These are phyloP conservation scores for Cossypha dichroa DNA, from an alignment of 2,797 vertebrate genomes.

Conservation along the genomic window DNA sequence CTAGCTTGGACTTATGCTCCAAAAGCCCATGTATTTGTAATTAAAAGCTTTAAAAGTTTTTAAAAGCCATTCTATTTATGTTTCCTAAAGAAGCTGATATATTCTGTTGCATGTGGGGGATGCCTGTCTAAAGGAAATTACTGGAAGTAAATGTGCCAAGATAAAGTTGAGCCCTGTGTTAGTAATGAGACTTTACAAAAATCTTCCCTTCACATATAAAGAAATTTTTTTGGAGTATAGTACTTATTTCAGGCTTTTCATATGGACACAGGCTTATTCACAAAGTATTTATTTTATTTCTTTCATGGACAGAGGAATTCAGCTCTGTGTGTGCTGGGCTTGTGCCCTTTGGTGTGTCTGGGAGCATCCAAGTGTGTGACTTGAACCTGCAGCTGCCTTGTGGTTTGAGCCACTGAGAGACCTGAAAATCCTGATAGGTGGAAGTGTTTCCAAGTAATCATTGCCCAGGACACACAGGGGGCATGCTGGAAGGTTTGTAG, in stretches of 20 bases:
- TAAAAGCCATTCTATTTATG: background rate
- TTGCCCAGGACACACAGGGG: background rate
- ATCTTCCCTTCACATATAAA: background rate
- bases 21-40: background rate
- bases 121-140: background rate
- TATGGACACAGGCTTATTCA: background rate
- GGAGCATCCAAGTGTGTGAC: background rate
- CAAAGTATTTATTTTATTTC: background rate
- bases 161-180: background rate
- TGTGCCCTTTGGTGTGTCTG: background rate
- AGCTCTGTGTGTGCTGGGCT: background rate
- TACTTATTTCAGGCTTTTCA: background rate
- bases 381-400: background rate
- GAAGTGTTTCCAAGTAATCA: background rate
- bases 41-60: background rate
- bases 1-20: background rate
- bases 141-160: background rate
- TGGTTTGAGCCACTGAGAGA: background rate
- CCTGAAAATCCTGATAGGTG: background rate
- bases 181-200: background rate
- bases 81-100: background rate
- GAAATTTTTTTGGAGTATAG: background rate
- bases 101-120: background rate
- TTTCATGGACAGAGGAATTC: background rate
- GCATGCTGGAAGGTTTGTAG: background rate